Percentiles rank a stretch among this genome's conserved stretches.
These are phyloP conservation scores for Dorcus hopei DNA, from an alignment of 2,888 invertebrate genomes.

Conservation along the genomic window DNA sequence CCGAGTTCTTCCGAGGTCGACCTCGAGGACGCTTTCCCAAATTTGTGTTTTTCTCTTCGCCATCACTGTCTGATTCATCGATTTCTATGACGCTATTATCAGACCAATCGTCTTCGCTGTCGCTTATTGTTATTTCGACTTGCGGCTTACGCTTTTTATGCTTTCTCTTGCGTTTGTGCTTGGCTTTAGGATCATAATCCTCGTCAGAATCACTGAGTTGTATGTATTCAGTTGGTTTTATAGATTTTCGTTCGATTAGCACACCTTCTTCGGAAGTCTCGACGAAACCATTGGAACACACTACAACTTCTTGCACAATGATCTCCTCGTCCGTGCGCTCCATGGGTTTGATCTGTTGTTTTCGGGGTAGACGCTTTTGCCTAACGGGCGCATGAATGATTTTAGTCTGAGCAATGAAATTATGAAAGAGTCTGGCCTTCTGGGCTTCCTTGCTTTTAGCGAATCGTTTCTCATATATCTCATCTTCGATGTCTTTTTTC, in stretches of 20 bases:
- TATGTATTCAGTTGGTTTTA: conserved; percentile 36
- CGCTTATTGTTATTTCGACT: conserved; percentile 30
- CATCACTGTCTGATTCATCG: conserved; percentile 24
- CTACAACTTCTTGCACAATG: conserved; percentile 45
- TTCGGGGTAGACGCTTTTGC: conserved; percentile 43
- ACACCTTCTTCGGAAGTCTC: conserved; percentile 33
- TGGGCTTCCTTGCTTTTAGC: conserved; percentile 39
- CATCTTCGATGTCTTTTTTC: conserved; percentile 19
- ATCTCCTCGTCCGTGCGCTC: conserved; percentile 45
- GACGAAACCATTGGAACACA: conserved; percentile 42
- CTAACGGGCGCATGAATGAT: conserved; percentile 44
- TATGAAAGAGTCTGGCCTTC: conserved; percentile 40
- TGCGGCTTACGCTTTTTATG: conserved; percentile 20
- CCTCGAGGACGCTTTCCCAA: conserved; percentile 11
- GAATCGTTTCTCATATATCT: conserved; percentile 33
- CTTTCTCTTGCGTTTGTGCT: conserved; percentile 21
- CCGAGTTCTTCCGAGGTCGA: conserved; percentile 13
- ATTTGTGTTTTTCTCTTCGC: neutral
- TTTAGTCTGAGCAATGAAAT: conserved; percentile 43
- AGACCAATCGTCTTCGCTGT: conserved; percentile 28
- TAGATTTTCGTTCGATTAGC: conserved; percentile 22
- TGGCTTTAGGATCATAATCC: conserved; percentile 32
- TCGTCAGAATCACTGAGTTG: conserved; percentile 44
- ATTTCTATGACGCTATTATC: conserved; percentile 32
- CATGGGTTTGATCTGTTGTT: conserved; percentile 47